A percentile compares a stretch with the other conserved stretches of the same genome.
Evolutionary conservation across 2,113 vertebrate genomes (phyloP).

Genomic region (Myotis davidii): DNA sequence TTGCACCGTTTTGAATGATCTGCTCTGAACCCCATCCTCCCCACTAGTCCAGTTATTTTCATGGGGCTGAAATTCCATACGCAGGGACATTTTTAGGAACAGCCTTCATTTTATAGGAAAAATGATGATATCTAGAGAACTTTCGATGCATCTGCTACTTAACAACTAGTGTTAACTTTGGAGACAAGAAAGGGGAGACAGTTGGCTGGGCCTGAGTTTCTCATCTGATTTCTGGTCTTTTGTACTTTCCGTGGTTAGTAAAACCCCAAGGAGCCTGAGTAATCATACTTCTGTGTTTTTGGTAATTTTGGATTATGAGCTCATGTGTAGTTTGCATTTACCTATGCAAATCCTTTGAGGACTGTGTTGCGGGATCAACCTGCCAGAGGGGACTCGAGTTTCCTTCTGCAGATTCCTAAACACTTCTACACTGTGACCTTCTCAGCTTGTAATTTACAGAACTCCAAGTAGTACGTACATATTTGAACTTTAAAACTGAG

Average conservation of each 20-base stretch:
- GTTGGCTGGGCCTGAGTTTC: neutral
- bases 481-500: slow-evolving; percentile 4
- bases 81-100: neutral
- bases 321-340: neutral
- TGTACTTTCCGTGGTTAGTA: neutral
- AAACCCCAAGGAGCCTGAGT: neutral
- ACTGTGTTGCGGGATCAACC: neutral
- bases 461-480: neutral
- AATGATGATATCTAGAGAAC: neutral
- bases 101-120: neutral
- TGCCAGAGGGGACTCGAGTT: neutral
- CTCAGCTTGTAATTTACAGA: neutral
- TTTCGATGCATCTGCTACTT: neutral
- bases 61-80: neutral
- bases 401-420: neutral
- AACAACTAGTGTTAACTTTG: neutral
- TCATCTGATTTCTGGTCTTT: neutral
- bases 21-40: neutral
- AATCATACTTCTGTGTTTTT: neutral
- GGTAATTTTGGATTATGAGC: neutral
- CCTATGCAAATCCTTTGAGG: neutral
- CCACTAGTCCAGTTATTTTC: neutral
- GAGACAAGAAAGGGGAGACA: neutral
- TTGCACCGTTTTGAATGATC: neutral
- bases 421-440: neutral